Conservation (phyloP, 23 tunicate species). For the Halocynthia roretzi region DNA sequence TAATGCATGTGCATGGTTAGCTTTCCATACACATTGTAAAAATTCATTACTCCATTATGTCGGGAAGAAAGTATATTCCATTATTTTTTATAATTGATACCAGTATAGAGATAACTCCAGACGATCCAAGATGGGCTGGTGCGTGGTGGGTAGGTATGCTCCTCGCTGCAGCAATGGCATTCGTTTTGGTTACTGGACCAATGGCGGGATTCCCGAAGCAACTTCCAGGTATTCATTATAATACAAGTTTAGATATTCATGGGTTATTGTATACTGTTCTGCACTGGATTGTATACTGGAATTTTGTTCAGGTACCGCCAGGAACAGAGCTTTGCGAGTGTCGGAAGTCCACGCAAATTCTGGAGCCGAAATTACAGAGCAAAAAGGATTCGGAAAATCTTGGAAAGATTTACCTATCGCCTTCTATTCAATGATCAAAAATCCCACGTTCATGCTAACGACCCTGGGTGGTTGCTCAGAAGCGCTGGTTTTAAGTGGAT, state of each 20-base stretch:
- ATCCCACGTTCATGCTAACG: constrained; percentile 63
- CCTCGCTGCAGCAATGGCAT: constrained; percentile 61
- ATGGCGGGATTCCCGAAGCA: constrained; percentile 79
- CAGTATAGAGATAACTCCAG: not conserved
- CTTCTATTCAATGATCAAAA: constrained; percentile 36
- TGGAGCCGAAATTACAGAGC: constrained; percentile 44
- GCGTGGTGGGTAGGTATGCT: constrained; percentile 99
- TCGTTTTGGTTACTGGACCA: constrained; percentile 45
- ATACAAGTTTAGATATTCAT: too few species aligned
- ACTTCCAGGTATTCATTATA: constrained; percentile 42
- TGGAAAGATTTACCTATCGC: constrained; percentile 81
- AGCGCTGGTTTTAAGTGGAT: constrained; percentile 72
- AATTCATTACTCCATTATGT: too few species aligned
- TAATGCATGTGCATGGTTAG: too few species aligned
- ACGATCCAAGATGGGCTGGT: constrained; percentile 96
- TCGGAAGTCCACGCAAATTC: constrained; percentile 55
- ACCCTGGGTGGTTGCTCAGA: constrained; percentile 63
- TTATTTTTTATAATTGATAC: too few species aligned
- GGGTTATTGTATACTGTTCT: too few species aligned
- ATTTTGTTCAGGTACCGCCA: constrained; percentile 34
- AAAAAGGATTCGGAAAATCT: constrained; percentile 58
- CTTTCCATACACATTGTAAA: too few species aligned
- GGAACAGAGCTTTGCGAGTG: constrained; percentile 27
- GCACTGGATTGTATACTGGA: too few species aligned
- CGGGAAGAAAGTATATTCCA: too few species aligned